Base-by-base conservation (phyloP, 2,888 invertebrate genomes). In the Chorisops tibialis region DNA sequence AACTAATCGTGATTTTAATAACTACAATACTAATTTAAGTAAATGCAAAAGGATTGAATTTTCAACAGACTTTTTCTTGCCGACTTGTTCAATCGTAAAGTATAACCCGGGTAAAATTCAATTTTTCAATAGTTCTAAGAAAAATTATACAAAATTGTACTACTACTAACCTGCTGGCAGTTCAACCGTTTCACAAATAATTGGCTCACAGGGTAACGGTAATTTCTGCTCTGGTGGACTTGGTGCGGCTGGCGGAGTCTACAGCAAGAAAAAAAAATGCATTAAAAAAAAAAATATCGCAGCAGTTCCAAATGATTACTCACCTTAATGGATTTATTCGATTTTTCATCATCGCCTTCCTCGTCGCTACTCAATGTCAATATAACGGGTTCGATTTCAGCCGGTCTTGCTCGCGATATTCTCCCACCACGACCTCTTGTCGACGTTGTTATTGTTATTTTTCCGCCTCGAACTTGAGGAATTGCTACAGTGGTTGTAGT, bases 281-380 rank as follows among this genome's bases (percentile, higher is more conserved):
- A 38, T 18, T 47, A 4, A 43, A 51, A 51, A 30, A 30, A 30
- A 30, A 24, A 30, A 11, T 43, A 21, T 21, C 12, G 37, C 14
- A 21, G 2, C 30, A 30, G 5, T 30, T 30, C 9, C 30, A 30
- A 30, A n/a, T 9, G 7, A 30, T 30, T 47, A 43, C 16, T 30
- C 30, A 63, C 62, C 56, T 54, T 60, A 4, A 21, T 16, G 3
- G 61, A 61, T 14, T 63, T 60, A 48, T 65, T 61, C 4, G 63
- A 63, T 24, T 60, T 60, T n/a, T 73, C 72, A 52, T 75, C 75
- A 18, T 69, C 73, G 3, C 71, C 86, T 67, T 87, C 87, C 67
- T 88, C 88, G 70, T 88, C 88, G 54, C 87, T 87, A 72, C 87
- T 88, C 51, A 87, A 78, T 14, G 86, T 85, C 63, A 88, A 78